A percentile compares a stretch with the other conserved stretches of the same genome.
These are phyloP conservation scores for Colossoma macropomum DNA, from an alignment of 2,113 vertebrate genomes.

Conservation along the genomic window DNA sequence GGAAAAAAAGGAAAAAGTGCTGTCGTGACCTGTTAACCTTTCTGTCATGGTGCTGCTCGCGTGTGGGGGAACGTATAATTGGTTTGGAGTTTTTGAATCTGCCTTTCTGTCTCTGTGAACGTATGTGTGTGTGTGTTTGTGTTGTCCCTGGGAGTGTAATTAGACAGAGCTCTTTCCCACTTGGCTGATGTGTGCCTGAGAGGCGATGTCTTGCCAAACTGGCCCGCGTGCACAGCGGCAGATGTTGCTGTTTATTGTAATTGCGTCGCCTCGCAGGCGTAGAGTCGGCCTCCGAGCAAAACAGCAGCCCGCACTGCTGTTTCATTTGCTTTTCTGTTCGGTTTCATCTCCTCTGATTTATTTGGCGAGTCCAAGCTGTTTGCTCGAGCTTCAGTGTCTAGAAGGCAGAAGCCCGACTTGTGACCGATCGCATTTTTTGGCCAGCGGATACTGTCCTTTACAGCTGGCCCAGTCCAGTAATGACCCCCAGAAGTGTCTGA, in stretches of 20 bases:
- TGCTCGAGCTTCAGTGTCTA: slow-evolving; percentile 4
- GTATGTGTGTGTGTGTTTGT: slow-evolving; percentile 12
- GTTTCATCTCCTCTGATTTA: slow-evolving; percentile 36
- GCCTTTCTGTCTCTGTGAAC: neutral
- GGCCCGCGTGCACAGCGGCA: slow-evolving; percentile 23
- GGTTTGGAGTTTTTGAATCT: slow-evolving; percentile 5
- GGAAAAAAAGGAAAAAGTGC: neutral
- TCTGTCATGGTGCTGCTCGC: slow-evolving; percentile 29
- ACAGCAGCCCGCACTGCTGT: slow-evolving; percentile 21
- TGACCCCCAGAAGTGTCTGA: slow-evolving; percentile 52
- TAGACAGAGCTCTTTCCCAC: slow-evolving; percentile 40
- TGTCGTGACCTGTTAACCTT: neutral
- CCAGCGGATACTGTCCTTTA: slow-evolving; percentile 26
- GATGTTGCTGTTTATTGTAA: slow-evolving; percentile 52
- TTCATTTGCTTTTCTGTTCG: slow-evolving; percentile 23
- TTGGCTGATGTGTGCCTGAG: slow-evolving; percentile 50
- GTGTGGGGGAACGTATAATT: slow-evolving; percentile 13
- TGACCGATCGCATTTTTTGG: slow-evolving; percentile 21
- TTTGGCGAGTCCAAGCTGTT: neutral
- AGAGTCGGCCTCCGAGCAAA: slow-evolving; percentile 33
- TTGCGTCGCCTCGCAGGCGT: slow-evolving; percentile 28
- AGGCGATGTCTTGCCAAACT: slow-evolving; percentile 41
- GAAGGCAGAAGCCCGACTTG: slow-evolving; percentile 25
- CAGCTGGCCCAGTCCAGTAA: slow-evolving; percentile 36
- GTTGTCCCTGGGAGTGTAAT: slow-evolving; percentile 42